Evolutionary conservation across 2,888 invertebrate genomes (phyloP).

Genomic region (Drosophila picticornis): DNA sequence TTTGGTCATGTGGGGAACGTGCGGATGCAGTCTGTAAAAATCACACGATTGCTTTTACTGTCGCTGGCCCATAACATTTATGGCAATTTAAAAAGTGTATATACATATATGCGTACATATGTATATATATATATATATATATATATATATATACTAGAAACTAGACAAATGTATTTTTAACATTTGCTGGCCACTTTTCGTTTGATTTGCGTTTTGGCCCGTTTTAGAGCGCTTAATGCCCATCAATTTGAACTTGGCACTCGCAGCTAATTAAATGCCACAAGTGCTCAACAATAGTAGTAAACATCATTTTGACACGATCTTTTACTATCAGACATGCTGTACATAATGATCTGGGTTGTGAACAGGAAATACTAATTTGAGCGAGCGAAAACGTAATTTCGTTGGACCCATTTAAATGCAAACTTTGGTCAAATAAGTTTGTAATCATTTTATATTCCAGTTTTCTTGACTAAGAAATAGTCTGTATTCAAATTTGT

Average conservation of each 20-base stretch:
- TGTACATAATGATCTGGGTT: background rate
- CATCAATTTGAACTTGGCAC: conserved; percentile 53
- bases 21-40: conserved; percentile 40
- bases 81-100: conserved; percentile 55
- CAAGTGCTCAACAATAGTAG: conserved; percentile 28
- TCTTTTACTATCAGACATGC: background rate
- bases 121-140: conserved; percentile 13
- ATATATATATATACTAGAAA: conserved; percentile 52
- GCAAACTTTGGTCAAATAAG: background rate
- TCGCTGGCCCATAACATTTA: conserved; percentile 46
- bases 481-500: background rate
- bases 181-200: conserved; percentile 38
- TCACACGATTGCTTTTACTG: conserved; percentile 44
- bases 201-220: conserved; percentile 33
- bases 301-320: background rate
- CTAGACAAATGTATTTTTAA: conserved; percentile 67
- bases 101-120: accelerated
- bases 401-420: background rate
- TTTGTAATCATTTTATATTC: background rate
- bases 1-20: conserved; percentile 50
- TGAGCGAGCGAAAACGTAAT: background rate
- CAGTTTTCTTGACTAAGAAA: background rate
- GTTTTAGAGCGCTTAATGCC: conserved; percentile 35
- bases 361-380: background rate
- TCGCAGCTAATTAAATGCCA: conserved; percentile 24